Conservation (phyloP, 2,888 invertebrate species). For the Epicampocera succincta region DNA sequence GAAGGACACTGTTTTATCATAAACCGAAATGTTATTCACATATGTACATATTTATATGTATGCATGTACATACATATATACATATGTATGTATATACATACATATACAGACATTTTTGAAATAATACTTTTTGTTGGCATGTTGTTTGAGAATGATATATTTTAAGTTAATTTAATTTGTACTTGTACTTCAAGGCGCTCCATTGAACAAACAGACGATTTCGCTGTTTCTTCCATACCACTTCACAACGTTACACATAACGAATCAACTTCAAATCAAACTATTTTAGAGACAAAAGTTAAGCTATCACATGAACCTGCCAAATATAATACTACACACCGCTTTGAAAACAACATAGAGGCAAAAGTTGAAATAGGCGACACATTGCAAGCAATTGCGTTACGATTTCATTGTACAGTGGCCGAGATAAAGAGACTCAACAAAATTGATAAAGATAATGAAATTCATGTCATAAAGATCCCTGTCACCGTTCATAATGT, state of each 20-base stretch:
- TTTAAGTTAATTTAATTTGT: too few relatives aligned
- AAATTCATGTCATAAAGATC: constrained; percentile 93
- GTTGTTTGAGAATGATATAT: too few relatives aligned
- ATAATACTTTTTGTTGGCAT: too few relatives aligned
- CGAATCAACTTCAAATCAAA: constrained; percentile 58
- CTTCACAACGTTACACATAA: constrained; percentile 31
- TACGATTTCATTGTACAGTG: constrained; percentile 90
- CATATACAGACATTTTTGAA: too few relatives aligned
- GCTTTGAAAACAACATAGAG: constrained; percentile 83
- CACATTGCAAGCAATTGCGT: constrained; percentile 89
- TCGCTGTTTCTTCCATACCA: constrained; percentile 8
- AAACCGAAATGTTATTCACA: too few relatives aligned
- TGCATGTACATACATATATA: constrained; percentile 85
- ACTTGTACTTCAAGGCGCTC: constrained; percentile 66
- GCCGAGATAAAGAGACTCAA: constrained; percentile 93
- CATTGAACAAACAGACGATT: constrained; percentile 58
- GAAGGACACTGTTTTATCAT: too few relatives aligned
- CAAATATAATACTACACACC: constrained; percentile 43
- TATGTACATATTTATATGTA: constrained; percentile 91
- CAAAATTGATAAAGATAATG: constrained; percentile 94
- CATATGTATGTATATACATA: too few relatives aligned
- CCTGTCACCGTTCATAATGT: constrained; percentile 89
- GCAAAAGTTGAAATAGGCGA: constrained; percentile 89
- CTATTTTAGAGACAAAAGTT: constrained; percentile 67
- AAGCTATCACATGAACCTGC: constrained; percentile 47